Percentiles rank a stretch among this genome's conserved stretches.
Evolutionary conservation across 2,888 invertebrate species (phyloP).

Genomic region (Nomada ruficornis): DNA sequence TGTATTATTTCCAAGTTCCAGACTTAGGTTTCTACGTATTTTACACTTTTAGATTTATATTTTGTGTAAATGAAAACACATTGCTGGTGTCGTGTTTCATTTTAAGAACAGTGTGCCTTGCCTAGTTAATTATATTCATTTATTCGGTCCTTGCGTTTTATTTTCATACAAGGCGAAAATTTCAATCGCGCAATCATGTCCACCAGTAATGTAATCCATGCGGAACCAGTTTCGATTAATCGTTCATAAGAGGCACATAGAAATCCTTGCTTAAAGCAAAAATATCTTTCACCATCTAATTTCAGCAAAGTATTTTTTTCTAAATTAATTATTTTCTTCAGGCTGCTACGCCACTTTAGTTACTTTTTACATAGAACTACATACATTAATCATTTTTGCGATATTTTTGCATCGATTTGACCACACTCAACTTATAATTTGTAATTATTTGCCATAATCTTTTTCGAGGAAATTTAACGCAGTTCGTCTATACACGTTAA

Average conservation of each 20-base stretch:
- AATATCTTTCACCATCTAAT: neutral
- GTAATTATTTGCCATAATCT: neutral
- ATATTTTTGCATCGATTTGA: too few species aligned
- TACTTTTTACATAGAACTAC: too few species aligned
- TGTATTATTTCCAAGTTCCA: too few species aligned
- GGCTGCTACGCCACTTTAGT: too few species aligned
- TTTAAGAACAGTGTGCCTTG: neutral
- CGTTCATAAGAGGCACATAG: neutral
- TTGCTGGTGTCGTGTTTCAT: neutral
- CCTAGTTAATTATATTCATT: slow-evolving; percentile 11
- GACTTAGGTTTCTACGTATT: neutral
- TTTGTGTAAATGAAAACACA: neutral
- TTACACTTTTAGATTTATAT: neutral
- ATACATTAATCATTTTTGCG: too few species aligned
- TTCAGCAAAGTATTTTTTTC: neutral
- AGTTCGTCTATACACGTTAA: neutral
- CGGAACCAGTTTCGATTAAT: slow-evolving; percentile 22
- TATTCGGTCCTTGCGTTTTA: slow-evolving; percentile 10
- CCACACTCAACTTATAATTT: too few species aligned
- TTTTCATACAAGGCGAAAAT: slow-evolving; percentile 5
- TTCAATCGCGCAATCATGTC: neutral
- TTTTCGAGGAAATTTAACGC: slow-evolving; percentile 19
- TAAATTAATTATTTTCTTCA: too few species aligned
- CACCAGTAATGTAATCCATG: slow-evolving; percentile 12
- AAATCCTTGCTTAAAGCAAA: neutral